Evolutionary conservation across 2,113 vertebrate genomes (phyloP).

Genomic region (Clupea harengus): DNA sequence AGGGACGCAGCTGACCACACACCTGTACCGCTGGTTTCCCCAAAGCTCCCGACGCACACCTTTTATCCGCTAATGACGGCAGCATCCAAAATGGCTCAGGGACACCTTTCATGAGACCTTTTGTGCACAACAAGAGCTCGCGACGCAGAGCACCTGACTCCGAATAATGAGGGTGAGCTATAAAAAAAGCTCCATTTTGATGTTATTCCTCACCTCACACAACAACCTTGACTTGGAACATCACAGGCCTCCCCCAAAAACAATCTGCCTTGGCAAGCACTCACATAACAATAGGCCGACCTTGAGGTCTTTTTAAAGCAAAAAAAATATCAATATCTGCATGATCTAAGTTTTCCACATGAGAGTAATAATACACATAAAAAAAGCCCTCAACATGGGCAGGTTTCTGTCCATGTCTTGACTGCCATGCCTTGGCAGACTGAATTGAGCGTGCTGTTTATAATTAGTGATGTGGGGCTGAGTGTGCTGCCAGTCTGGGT

Average conservation of each 20-base stretch:
- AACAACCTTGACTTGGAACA: slow-evolving; percentile 7
- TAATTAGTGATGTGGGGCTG: not conserved
- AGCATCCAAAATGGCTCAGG: not conserved
- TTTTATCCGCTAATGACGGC: not conserved
- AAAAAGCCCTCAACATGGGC: not conserved
- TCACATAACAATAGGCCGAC: slow-evolving; percentile 3
- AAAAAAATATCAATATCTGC: not conserved
- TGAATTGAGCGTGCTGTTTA: slow-evolving; percentile 1
- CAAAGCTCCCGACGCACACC: not conserved
- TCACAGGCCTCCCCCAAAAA: not conserved
- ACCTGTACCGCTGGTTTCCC: not conserved
- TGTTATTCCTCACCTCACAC: not conserved
- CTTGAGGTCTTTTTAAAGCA: not conserved
- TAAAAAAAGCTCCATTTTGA: slow-evolving; percentile 4
- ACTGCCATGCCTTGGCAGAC: not conserved
- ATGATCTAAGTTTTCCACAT: not conserved
- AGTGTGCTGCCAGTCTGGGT: not conserved
- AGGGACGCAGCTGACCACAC: slow-evolving; percentile 11
- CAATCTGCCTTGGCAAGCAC: not conserved
- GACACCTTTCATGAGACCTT: not conserved
- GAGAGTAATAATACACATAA: not conserved
- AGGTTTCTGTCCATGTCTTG: not conserved
- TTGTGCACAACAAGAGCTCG: not conserved
- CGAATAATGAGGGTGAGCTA: not conserved
- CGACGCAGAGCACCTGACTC: not conserved